These are phyloP conservation scores for Bucorvus abyssinicus DNA, from an alignment of 2,797 vertebrate species.

Conservation along the genomic window DNA sequence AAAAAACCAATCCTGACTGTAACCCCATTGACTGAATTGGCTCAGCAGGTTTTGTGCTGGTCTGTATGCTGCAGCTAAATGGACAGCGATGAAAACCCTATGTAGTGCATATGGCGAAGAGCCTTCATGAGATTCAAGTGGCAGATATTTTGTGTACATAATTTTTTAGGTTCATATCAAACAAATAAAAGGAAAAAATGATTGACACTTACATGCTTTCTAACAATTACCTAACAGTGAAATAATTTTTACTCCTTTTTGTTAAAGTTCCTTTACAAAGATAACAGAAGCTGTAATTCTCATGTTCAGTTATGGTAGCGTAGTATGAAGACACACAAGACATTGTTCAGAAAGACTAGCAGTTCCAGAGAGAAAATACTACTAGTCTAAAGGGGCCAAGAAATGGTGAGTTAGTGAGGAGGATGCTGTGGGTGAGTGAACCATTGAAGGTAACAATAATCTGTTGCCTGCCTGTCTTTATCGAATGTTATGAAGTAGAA, in stretches of 20 bases:
- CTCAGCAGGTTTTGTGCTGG: constrained; percentile 2
- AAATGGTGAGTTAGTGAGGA: neutral
- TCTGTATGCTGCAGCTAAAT: neutral
- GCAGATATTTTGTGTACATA: neutral
- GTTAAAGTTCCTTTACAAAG: neutral
- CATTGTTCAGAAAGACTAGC: neutral
- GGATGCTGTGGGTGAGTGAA: neutral
- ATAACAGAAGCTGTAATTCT: neutral
- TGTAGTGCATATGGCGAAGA: neutral
- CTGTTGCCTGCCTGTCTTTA: neutral
- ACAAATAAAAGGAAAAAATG: neutral
- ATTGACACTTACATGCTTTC: neutral
- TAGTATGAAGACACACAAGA: neutral
- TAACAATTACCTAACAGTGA: neutral
- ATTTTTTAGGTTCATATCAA: neutral
- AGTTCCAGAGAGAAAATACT: neutral
- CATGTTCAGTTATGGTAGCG: neutral
- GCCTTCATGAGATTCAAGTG: neutral
- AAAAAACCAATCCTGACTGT: constrained; percentile 39
- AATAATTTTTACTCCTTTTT: neutral
- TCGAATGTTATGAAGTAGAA: neutral
- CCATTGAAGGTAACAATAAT: neutral
- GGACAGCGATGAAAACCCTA: neutral
- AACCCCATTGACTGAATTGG: constrained; percentile 30
- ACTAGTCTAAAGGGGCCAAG: neutral